Base-by-base conservation (phyloP, 2,797 vertebrate genomes). In the Silurus aristotelis region DNA sequence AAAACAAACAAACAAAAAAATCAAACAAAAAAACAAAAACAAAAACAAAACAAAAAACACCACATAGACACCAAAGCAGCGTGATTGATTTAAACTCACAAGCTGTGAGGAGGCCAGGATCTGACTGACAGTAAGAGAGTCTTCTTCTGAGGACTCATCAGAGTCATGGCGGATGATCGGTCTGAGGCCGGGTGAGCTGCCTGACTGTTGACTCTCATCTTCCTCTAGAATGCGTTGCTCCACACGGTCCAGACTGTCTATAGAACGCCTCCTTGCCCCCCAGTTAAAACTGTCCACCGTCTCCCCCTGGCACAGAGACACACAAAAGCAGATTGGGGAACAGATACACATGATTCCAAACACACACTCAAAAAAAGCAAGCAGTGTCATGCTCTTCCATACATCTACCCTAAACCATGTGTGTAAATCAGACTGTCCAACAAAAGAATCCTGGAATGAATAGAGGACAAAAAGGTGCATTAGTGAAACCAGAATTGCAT, bases 211-310 rank as follows among this genome's bases (percentile, higher is more conserved):
- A 91, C 92, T 96, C 90, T 98, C 96, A 78, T 98, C 96, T 81
- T 98, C 97, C 83, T 98, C 98, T 92, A 97, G 92, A 46, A 96
- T 95, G 92, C 96, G 96, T 92, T 96, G 95, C 94, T 98, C 97
- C 91, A 96, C 95, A 86, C 90, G 97, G 89, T 99, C 98, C 93
- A 99, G 95, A 80, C 93, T 95, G 88, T 95, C 95, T 90, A 94
- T 90, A 46, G 98, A 99, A 89, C 95, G 97, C 71, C 98, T 94
- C 68, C 97, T 96, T 15, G 98, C 98, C 9, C 98, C 98, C 98
- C 98, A 99, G 95, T 99, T 99, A 91, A 99, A 99, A 91, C 96
- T 99, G 94, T 99, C 98, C 94, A 97, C 94, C 17, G 97, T 99
- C 93, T 99, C 98, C 43, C 98, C 97, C 98, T 99, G 95, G 70